phyloP scores from a whole-genome alignment of 92 coral and sea anemone genomes.

The Epizoanthus ramosus region DNA sequence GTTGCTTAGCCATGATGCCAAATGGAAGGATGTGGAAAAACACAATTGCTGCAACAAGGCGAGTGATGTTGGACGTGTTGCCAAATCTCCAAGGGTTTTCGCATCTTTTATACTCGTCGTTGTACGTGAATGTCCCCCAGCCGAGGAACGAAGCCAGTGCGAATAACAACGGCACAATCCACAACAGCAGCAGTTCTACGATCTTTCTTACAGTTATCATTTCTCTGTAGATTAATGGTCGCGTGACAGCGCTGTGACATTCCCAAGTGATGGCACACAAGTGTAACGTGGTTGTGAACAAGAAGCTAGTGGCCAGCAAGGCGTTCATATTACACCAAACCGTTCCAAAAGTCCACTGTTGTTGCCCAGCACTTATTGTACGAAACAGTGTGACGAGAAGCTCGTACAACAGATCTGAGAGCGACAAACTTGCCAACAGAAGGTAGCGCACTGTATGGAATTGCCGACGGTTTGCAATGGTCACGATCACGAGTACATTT shows the following conservation, averaged over 20 bases:
- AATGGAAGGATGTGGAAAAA: slow-evolving; percentile 10
- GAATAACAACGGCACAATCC: slow-evolving; percentile 9
- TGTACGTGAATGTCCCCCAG: slow-evolving; percentile 9
- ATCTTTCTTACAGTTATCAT: background rate
- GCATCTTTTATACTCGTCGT: background rate
- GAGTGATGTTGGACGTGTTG: background rate
- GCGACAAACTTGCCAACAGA: slow-evolving; percentile 13
- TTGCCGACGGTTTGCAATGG: background rate
- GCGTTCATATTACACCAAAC: background rate
- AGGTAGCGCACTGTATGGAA: slow-evolving; percentile 3
- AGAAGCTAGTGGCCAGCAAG: background rate
- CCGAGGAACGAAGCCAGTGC: background rate
- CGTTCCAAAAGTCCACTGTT: background rate
- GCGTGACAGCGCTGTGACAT: slow-evolving; percentile 10
- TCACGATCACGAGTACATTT: slow-evolving; percentile 10
- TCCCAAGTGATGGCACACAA: slow-evolving; percentile 20
- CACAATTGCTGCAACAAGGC: background rate
- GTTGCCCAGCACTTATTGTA: background rate
- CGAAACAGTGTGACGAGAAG: background rate
- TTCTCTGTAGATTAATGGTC: background rate
- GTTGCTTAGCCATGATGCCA: slow-evolving; percentile 9
- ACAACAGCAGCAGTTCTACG: background rate
- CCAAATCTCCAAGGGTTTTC: slow-evolving; percentile 3
- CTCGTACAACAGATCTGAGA: slow-evolving; percentile 3
- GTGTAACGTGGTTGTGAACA: slow-evolving; percentile 3